phyloP scores from a whole-genome alignment of 2,888 invertebrate species.

The Melinaea marsaeus region DNA sequence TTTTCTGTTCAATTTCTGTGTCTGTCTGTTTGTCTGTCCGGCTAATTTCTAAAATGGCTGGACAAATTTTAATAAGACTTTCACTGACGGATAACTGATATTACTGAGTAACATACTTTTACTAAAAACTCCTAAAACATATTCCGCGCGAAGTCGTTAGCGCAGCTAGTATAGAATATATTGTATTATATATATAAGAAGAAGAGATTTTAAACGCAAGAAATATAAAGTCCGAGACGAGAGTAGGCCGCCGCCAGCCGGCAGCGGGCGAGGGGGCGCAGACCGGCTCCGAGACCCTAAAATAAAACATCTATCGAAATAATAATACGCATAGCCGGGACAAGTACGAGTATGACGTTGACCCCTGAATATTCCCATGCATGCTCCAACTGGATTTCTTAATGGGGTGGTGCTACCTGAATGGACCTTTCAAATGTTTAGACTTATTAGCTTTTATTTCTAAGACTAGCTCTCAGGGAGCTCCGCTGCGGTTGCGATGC shows the following conservation, averaged over 20 bases:
- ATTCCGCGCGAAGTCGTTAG: too few relatives aligned
- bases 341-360: constrained; percentile 73
- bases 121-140: too few relatives aligned
- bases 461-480: constrained; percentile 65
- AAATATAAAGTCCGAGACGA: constrained; percentile 28
- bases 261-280: constrained; percentile 70
- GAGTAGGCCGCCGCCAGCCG: constrained; percentile 38
- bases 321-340: constrained; percentile 74
- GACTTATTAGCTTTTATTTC: constrained; percentile 72
- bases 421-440: constrained; percentile 68
- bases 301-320: constrained; percentile 77
- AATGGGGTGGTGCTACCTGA: constrained; percentile 66
- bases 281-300: constrained; percentile 76
- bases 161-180: too few relatives aligned
- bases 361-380: constrained; percentile 75
- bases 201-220: background rate
- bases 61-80: too few relatives aligned
- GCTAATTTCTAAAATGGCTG: too few relatives aligned
- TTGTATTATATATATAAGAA: too few relatives aligned
- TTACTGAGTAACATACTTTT: too few relatives aligned
- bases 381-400: constrained; percentile 69
- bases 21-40: too few relatives aligned
- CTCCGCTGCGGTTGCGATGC: constrained; percentile 32
- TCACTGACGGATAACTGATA: too few relatives aligned
- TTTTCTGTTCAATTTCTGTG: too few relatives aligned